Percentiles rank a stretch among this genome's conserved stretches.
Evolutionary conservation across 2,888 invertebrate genomes (phyloP).

Genomic region (Hirtodrosophila histrioides): DNA sequence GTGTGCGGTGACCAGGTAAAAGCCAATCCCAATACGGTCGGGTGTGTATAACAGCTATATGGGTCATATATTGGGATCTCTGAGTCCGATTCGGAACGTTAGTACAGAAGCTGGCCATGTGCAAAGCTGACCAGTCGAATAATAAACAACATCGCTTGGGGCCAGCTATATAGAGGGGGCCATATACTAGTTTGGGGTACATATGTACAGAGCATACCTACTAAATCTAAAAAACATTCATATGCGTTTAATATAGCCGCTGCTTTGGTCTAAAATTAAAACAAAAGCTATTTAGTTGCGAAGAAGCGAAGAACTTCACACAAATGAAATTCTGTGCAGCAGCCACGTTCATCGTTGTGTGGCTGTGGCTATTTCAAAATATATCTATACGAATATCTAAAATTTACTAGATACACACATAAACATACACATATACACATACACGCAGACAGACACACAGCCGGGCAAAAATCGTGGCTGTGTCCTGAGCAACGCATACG

Average conservation of each 20-base stretch:
- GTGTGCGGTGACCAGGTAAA: conserved; percentile 25
- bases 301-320: conserved; percentile 81
- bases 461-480: conserved; percentile 38
- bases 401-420: conserved; percentile 67
- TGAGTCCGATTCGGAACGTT: conserved; percentile 8
- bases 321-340: conserved; percentile 56
- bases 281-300: conserved; percentile 82
- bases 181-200: conserved; percentile 25
- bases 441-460: conserved; percentile 11
- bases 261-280: conserved; percentile 81
- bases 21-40: conserved; percentile 22
- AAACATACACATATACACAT: conserved; percentile 11
- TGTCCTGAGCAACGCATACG: conserved; percentile 76
- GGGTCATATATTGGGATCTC: conserved; percentile 45
- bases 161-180: conserved; percentile 15
- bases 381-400: conserved; percentile 55
- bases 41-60: conserved; percentile 25
- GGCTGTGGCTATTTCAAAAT: conserved; percentile 62
- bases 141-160: conserved; percentile 31
- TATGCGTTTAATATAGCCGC: conserved; percentile 79
- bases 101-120: not conserved
- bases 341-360: conserved; percentile 29
- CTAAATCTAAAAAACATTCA: conserved; percentile 79
- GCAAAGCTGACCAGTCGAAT: conserved; percentile 10
- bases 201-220: conserved; percentile 38